Percentiles rank a stretch among this genome's conserved stretches.
phyloP scores from a whole-genome alignment of 2,113 vertebrate genomes.

The Carassius carassius region DNA sequence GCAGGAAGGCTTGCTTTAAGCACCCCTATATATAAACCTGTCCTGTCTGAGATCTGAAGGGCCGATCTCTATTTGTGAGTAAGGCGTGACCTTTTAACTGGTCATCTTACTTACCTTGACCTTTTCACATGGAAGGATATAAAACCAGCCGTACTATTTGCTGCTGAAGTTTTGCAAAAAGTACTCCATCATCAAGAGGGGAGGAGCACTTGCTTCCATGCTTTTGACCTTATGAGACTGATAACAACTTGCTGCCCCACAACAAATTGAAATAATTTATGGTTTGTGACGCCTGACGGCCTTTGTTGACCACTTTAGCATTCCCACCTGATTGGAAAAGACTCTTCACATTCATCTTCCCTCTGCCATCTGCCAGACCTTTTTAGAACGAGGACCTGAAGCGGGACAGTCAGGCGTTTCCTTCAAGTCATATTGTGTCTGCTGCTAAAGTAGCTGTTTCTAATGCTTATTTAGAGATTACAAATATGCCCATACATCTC shows the following conservation, averaged over 20 bases:
- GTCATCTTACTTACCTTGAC: constrained; percentile 65
- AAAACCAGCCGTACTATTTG: constrained; percentile 57
- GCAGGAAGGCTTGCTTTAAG: neutral
- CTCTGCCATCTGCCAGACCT: constrained; percentile 5
- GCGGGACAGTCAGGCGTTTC: constrained; percentile 38
- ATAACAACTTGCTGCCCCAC: constrained; percentile 50
- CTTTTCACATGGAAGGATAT: constrained; percentile 65
- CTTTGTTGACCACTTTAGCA: constrained; percentile 38
- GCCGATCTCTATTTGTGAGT: constrained; percentile 51
- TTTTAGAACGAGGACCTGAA: constrained; percentile 37
- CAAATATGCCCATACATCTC: neutral
- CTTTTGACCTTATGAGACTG: constrained; percentile 69
- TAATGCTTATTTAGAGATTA: neutral
- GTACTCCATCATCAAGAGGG: constrained; percentile 60
- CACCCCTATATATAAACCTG: neutral
- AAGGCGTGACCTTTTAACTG: constrained; percentile 64
- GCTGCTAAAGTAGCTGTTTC: neutral
- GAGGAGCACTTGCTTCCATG: constrained; percentile 43
- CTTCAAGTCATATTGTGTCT: constrained; percentile 33
- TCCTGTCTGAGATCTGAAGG: constrained; percentile 42
- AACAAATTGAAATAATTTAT: constrained; percentile 64
- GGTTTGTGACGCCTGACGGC: constrained; percentile 57
- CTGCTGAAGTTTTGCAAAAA: constrained; percentile 61
- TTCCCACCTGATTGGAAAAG: constrained; percentile 59
- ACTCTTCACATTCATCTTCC: constrained; percentile 31